These are phyloP conservation scores for Pelecanoides urinatrix DNA, from an alignment of 2,113 vertebrate genomes.

Conservation along the genomic window DNA sequence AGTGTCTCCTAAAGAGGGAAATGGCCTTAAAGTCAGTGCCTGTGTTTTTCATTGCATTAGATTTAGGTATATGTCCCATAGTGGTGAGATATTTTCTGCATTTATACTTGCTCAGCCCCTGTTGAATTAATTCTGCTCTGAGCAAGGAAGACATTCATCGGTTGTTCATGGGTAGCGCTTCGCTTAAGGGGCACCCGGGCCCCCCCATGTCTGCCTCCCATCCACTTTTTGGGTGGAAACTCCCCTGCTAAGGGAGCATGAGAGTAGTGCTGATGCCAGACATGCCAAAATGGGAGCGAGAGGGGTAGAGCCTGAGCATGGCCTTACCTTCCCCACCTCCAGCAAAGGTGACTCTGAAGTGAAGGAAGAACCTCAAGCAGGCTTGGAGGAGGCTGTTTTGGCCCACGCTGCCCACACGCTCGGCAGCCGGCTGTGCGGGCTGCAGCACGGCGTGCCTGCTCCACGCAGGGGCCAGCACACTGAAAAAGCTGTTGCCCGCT, in stretches of 20 bases:
- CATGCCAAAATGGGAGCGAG: accelerated
- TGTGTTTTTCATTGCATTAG: background rate
- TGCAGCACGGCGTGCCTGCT: accelerated
- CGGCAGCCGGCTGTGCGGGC: accelerated
- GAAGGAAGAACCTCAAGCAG: background rate
- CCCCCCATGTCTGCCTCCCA: background rate
- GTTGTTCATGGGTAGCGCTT: background rate
- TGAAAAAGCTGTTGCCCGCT: background rate
- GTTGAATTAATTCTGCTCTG: background rate
- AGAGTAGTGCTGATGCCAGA: background rate
- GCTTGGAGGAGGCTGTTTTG: background rate
- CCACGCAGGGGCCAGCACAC: background rate
- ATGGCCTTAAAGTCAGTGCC: background rate
- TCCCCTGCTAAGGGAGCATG: accelerated
- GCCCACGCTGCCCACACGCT: accelerated
- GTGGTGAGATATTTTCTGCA: background rate
- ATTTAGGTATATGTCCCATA: background rate
- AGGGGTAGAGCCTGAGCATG: background rate
- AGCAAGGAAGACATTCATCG: background rate
- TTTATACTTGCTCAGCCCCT: background rate
- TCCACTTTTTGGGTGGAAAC: background rate
- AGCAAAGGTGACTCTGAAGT: background rate
- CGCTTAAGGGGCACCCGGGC: accelerated
- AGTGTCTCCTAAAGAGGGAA: background rate
- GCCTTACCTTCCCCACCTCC: background rate